phyloP scores from a whole-genome alignment of 2,797 vertebrate genomes.

The Malacoctenus gilli region DNA sequence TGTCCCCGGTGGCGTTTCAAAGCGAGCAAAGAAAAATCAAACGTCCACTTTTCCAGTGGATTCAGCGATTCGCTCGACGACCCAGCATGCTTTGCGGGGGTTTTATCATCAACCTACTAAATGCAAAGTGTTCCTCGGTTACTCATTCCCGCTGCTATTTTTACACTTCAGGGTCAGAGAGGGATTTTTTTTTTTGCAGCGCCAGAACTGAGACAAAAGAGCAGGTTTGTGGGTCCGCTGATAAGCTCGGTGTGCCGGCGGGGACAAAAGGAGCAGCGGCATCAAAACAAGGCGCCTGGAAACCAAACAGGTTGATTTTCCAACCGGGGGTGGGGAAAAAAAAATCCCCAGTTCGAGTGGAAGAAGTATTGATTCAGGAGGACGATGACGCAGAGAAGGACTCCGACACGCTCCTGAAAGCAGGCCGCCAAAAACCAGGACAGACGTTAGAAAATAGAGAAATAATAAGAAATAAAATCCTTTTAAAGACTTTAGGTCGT shows the following conservation, averaged over 20 bases:
- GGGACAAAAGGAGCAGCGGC: constrained; percentile 49
- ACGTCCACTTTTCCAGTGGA: constrained; percentile 18
- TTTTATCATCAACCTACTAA: constrained; percentile 62
- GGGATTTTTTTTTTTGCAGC: constrained; percentile 27
- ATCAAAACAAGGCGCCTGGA: constrained; percentile 48
- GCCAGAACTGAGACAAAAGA: constrained; percentile 52
- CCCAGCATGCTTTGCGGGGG: constrained; percentile 25
- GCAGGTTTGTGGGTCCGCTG: constrained; percentile 57
- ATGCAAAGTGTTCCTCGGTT: constrained; percentile 45
- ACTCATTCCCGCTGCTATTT: constrained; percentile 57
- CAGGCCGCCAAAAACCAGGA: no score
- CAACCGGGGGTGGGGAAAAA: neutral
- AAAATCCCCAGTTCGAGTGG: constrained; percentile 23
- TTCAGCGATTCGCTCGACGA: constrained; percentile 34
- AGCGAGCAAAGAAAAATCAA: no score
- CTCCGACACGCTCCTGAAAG: no score
- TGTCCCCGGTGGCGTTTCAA: no score
- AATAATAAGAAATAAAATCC: no score
- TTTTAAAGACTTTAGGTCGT: no score
- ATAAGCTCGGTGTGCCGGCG: constrained; percentile 46
- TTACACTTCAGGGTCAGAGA: constrained; percentile 47
- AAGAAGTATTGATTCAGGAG: constrained; percentile 41
- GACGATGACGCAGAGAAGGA: neutral
- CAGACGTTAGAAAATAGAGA: no score
- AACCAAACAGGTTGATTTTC: constrained; percentile 38